Base-by-base conservation (phyloP, 2,113 vertebrate species). In the Chelonoidis abingdonii region DNA sequence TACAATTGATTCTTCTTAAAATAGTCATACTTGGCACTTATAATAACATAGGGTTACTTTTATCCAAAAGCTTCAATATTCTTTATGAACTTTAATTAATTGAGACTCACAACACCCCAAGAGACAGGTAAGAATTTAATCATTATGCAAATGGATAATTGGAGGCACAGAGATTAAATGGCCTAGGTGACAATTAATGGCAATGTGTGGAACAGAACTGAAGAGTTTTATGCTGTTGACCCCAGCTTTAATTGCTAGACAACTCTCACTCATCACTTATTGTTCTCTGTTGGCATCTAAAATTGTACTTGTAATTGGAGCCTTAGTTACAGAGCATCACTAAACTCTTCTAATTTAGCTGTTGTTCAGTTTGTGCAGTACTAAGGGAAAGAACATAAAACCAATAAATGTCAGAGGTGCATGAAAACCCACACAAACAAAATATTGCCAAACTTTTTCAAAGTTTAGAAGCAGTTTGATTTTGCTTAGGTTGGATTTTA, bases 11-110 rank as follows among this genome's bases (percentile, higher is more conserved):
- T 22, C 84, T 96, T 91, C 47, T 83, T 4, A 49, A 52, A 90
- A 50, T 1, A 57, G 5, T 85, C 78, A 27, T 79, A 88, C 56
- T 54, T 38, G 7, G 4, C 44, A 86, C 65, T 89, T 95, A 44
- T 78, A 88, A 81, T 76, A 41, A 38, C 44, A 41, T 6, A 44
- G 38, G 24, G 22, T 12, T 76, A 44, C 21, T 38, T 16, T 82
- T 52, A 75, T 89, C 49, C 47, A 38, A 91, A 86, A 54, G 59
- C 52, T 62, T 87, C 53, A 3, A 22, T 72, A 62, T 86, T 59
- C 31, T 53, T 87, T 65, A 82, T 91, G 84, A 57, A 75, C 59
- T 91, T 86, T 91, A 91, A 87, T 91, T 87, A 91, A 35, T n/a
- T 69, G 31, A 69, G 59, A 57, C 86, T 91, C 57, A 49, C 54